phyloP scores from a whole-genome alignment of 1,140 invertebrate species.

The Ylistrum balloti region DNA sequence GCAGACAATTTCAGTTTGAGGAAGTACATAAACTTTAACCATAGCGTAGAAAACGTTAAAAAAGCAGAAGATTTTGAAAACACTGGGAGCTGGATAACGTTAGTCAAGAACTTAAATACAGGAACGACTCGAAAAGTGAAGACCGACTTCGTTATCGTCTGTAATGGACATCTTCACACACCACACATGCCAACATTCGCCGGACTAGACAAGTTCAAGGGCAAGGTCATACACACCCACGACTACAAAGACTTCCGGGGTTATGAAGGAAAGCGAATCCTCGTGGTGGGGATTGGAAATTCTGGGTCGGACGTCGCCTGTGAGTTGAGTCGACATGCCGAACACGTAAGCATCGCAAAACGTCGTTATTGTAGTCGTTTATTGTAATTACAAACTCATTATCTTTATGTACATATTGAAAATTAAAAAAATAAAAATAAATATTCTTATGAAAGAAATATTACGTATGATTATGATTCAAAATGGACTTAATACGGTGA shows the following conservation, averaged over 20 bases:
- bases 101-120: slow-evolving; percentile 42
- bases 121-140: slow-evolving; percentile 42
- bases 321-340: slow-evolving; percentile 79
- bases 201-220: slow-evolving; percentile 82
- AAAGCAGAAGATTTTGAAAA: slow-evolving; percentile 51
- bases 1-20: slow-evolving; percentile 80
- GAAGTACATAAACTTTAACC: slow-evolving; percentile 69
- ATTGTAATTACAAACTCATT: too few relatives aligned
- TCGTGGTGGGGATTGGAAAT: slow-evolving; percentile 84
- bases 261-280: slow-evolving; percentile 82
- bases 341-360: slow-evolving; percentile 53
- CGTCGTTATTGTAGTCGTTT: too few relatives aligned
- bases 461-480: too few relatives aligned
- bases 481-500: too few relatives aligned
- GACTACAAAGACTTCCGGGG: slow-evolving; percentile 79
- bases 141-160: slow-evolving; percentile 80
- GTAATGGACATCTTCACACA: slow-evolving; percentile 79
- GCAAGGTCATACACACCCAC: slow-evolving; percentile 83
- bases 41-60: slow-evolving; percentile 57
- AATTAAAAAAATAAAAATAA: too few relatives aligned
- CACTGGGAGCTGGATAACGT: slow-evolving; percentile 62
- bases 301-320: slow-evolving; percentile 83
- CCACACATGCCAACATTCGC: slow-evolving; percentile 77
- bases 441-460: too few relatives aligned
- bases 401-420: too few relatives aligned